phyloP scores from a whole-genome alignment of 2,113 vertebrate genomes.

The Galemys pyrenaicus region DNA sequence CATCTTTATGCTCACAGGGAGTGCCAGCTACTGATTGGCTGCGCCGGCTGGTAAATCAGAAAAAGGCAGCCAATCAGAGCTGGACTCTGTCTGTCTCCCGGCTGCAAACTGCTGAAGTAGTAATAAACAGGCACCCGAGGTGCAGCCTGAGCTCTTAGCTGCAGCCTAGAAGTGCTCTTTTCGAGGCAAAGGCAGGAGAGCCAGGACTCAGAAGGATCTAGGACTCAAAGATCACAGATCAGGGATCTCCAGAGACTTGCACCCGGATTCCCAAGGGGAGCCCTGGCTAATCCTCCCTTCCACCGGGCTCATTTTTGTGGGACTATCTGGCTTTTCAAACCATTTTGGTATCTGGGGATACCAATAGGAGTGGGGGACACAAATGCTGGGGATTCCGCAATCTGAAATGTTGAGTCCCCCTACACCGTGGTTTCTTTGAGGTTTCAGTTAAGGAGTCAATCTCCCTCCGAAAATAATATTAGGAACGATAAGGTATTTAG shows the following conservation, averaged over 20 bases:
- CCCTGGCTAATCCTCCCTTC: neutral
- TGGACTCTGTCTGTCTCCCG: constrained; percentile 81
- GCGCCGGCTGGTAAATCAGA: constrained; percentile 76
- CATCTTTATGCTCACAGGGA: constrained; percentile 80
- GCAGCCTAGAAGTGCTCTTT: constrained; percentile 77
- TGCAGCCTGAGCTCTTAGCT: constrained; percentile 87
- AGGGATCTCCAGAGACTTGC: constrained; percentile 69
- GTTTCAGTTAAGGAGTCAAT: neutral
- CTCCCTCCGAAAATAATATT: neutral
- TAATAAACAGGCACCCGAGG: constrained; percentile 88
- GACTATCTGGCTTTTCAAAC: constrained; percentile 11
- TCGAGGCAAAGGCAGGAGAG: constrained; percentile 78
- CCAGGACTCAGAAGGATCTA: constrained; percentile 74
- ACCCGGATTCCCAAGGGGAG: neutral
- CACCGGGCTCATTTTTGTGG: neutral
- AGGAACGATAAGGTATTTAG: neutral
- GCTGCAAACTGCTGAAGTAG: constrained; percentile 87
- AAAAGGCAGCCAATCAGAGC: constrained; percentile 84
- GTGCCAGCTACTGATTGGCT: constrained; percentile 86
- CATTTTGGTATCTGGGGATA: neutral
- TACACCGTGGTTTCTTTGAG: too few species aligned
- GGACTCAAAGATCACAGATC: constrained; percentile 65
- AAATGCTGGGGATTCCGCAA: neutral
- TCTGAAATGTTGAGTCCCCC: neutral
- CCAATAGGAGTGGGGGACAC: neutral